Evolutionary conservation across 2,113 vertebrate genomes (phyloP), one percentile per base, ranked within the genome.

Genomic region (Otis tarda): DNA sequence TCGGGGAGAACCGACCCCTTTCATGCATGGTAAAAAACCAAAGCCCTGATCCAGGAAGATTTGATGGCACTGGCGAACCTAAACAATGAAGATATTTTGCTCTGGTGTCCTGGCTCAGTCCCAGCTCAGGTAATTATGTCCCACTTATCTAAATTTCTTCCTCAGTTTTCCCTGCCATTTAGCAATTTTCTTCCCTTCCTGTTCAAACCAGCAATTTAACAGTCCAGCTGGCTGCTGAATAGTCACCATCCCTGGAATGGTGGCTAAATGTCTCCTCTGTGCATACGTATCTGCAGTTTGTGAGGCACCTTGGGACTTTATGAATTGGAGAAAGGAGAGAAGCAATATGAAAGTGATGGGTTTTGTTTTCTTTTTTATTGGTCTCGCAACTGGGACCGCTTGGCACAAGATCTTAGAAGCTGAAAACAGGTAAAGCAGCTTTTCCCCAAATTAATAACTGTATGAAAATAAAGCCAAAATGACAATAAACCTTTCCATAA

Each of bases 91-190:
- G 65, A 39, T 49, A 69, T 87, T 91, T 94, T 93, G 16, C 45
- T 89, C 47, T 70, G 30, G 7, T 59, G 21, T 85, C 45, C 74
- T 91, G 93, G 77, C 89, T 89, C 33, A 76, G 30, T 67, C 55
- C 55, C 86, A 93, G 65, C 18, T 89, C 86, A 95, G 94, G 95
- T 95, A 95, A 89, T 96, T 89, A 92, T 68, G 33, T 82, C 50
- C 80, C 81, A 89, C 74, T 94, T 93, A 93, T 59, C 92, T 73
- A 82, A 96, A 97, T 91, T 93, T 92, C 95, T 95, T 95, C 91
- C 71, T 94, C 78, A 83, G 43, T 92, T 95, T 97, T 87, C 74
- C 55, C 31, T 55, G 23, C 5, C 37, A 61, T 93, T 94, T 89
- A 91, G n/a, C 45, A 80, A 89, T 96, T 94, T 92, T 94, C 81